Conservation (phyloP, 2,797 vertebrate genomes). For the Remorina albescens region DNA sequence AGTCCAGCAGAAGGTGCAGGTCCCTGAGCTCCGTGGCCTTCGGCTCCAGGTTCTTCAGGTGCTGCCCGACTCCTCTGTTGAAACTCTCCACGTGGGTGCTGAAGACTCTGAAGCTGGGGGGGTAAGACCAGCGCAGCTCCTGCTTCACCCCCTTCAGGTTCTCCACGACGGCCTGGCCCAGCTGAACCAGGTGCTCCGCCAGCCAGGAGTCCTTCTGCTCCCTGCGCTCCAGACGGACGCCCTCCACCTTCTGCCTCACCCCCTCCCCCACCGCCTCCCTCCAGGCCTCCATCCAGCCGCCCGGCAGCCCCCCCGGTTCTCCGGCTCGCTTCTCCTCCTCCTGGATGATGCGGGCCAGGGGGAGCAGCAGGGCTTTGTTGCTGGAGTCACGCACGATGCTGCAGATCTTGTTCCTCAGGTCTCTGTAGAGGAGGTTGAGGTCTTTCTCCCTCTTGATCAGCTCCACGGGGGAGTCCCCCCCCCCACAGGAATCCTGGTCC, state of each 20-base stretch:
- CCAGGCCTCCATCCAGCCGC: slow-evolving; percentile 89
- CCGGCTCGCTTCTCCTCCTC: slow-evolving; percentile 81
- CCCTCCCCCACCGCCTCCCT: slow-evolving; percentile 80
- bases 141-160: slow-evolving; percentile 87
- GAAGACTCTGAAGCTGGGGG: slow-evolving; percentile 88
- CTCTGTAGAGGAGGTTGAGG: slow-evolving; percentile 86
- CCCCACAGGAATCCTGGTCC: slow-evolving; percentile 63
- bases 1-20: slow-evolving; percentile 86
- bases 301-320: slow-evolving; percentile 69
- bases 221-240: slow-evolving; percentile 58
- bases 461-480: slow-evolving; percentile 70
- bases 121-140: slow-evolving; percentile 86
- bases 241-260: slow-evolving; percentile 77
- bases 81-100: slow-evolving; percentile 86
- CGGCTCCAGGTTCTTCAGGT: slow-evolving; percentile 83
- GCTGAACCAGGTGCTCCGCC: slow-evolving; percentile 81
- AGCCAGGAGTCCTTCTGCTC: slow-evolving; percentile 79
- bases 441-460: slow-evolving; percentile 87
- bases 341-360: slow-evolving; percentile 84
- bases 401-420: slow-evolving; percentile 75
- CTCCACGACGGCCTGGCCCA: slow-evolving; percentile 81
- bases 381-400: slow-evolving; percentile 84
- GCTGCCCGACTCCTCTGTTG: slow-evolving; percentile 82
- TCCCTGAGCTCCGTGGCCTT: slow-evolving; percentile 77
- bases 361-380: slow-evolving; percentile 76